Conservation (phyloP, 2,888 invertebrate genomes). For the Sussaba pulchella region DNA sequence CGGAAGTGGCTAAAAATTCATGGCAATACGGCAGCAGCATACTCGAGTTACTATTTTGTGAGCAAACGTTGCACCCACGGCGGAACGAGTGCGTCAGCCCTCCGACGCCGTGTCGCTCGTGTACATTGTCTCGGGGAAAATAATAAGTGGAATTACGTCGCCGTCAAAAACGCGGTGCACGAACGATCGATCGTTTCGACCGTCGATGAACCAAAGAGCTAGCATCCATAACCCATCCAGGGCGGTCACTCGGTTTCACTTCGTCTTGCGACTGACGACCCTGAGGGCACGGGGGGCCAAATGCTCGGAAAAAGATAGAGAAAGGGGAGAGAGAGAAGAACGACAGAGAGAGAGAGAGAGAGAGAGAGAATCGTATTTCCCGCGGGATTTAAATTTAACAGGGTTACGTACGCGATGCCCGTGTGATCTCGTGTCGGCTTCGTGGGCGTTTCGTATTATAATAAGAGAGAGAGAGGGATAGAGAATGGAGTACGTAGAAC, state of each 20-base stretch:
- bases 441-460: conserved; percentile 46
- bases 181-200: too few relatives aligned
- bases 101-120: conserved; percentile 1
- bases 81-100: conserved; percentile 9
- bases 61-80: conserved; percentile 51
- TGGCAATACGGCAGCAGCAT: not conserved
- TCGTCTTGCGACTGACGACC: conserved; percentile 54
- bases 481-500: conserved; percentile 44
- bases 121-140: not conserved
- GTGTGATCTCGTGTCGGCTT: conserved; percentile 64
- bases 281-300: conserved; percentile 62
- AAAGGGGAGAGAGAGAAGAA: not conserved
- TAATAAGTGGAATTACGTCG: not conserved
- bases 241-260: not conserved
- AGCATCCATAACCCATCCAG: too few relatives aligned
- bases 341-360: not conserved
- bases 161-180: conserved; percentile 5
- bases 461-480: conserved; percentile 46
- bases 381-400: conserved; percentile 66
- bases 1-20: conserved; percentile 19
- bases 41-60: conserved; percentile 46
- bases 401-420: conserved; percentile 58
- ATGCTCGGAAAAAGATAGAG: conserved; percentile 5
- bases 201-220: too few relatives aligned
- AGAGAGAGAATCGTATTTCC: conserved; percentile 52